Base-by-base conservation (phyloP, 2,113 vertebrate genomes). In the Cebidichthys violaceus region DNA sequence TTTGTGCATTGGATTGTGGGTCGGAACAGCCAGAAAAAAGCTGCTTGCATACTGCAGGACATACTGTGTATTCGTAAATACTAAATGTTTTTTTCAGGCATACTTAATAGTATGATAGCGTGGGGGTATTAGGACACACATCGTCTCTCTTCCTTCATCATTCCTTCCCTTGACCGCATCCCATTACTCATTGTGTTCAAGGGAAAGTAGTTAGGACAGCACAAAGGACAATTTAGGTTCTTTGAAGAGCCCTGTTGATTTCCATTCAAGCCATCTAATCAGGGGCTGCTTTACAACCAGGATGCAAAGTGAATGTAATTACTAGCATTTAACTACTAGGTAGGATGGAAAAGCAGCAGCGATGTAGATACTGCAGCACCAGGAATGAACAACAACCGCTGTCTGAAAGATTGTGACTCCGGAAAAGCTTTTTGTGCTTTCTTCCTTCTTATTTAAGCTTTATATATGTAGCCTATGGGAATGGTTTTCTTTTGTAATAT, bases 271-370 rank as follows among this genome's bases (percentile, higher is more conserved):
- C 64, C 84, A 24, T 85, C 73, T 88, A 87, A 90, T 90, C 82
- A 52, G 71, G 54, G 43, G 4, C 75, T 87, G 87, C 88, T 88
- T 89, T 89, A 89, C 72, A 79, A 79, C 85, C 31, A 0, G 82
- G 67, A 85, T 74, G 83, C 79, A 83, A 86, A 92, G 81, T 86
- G 81, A 84, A 89, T 84, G 84, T 85, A 91, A 92, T 91, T 85
- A 88, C 65, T 39, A 80, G 79, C 79, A 57, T 88, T 87, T 83
- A 86, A 90, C 50, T 4, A 62, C 14, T 75, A 85, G 77, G 85
- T 83, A 78, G 65, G 50, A 43, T 0, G 50, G 22, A 35, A 73
- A 43, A 79, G 76, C 60, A 73, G 45, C 68, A 45, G 20, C 20
- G 10, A 29, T 77, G 69, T 45, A 59, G 55, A 33, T 24, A 10